A percentile compares a stretch with the other conserved stretches of the same genome.
Evolutionary conservation across 2,888 invertebrate genomes (phyloP).

Genomic region (Diarsia brunnea): DNA sequence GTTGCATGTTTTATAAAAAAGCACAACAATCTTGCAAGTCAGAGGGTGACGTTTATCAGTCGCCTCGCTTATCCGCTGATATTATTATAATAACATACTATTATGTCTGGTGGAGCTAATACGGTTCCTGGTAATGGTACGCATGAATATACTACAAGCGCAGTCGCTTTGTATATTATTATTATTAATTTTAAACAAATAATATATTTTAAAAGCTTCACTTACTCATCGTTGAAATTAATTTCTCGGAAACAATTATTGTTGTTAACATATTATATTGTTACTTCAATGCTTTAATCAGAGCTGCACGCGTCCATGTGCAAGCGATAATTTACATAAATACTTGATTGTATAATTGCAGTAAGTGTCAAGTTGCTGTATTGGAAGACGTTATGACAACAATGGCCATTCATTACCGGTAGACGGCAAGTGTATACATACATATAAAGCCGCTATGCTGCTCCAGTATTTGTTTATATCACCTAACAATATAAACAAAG

Average conservation of each 20-base stretch:
- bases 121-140: too few relatives aligned
- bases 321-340: conserved; percentile 49
- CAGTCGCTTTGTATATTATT: too few relatives aligned
- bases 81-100: too few relatives aligned
- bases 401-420: conserved; percentile 4
- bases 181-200: background rate
- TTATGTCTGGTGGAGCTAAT: too few relatives aligned
- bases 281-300: conserved; percentile 15
- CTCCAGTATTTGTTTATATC: background rate
- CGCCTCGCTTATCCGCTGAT: too few relatives aligned
- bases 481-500: too few relatives aligned
- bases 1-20: background rate
- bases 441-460: background rate
- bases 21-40: background rate
- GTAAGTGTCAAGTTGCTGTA: conserved; percentile 7
- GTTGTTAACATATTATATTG: background rate
- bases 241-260: background rate
- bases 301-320: background rate
- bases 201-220: background rate
- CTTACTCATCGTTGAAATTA: background rate
- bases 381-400: background rate
- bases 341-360: conserved; percentile 45
- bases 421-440: background rate
- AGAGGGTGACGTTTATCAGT: background rate
- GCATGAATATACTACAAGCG: too few relatives aligned